Evolutionary conservation across 2,888 invertebrate species (phyloP).

Genomic region (Agrochola litura): DNA sequence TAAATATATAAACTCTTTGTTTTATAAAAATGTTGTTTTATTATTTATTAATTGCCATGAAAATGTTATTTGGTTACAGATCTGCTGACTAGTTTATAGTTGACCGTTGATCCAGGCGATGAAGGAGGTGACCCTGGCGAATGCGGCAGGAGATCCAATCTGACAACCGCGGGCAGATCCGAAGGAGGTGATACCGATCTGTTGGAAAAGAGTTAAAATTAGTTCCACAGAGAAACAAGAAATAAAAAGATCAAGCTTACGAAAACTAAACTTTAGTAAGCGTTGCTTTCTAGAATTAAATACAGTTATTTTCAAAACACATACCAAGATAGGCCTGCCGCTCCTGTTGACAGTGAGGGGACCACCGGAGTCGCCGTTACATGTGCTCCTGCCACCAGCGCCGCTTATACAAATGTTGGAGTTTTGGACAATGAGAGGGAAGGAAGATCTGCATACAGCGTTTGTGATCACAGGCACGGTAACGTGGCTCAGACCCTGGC

Average conservation of each 20-base stretch:
- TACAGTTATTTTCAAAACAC: slow-evolving; percentile 19
- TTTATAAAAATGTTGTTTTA: background rate
- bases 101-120: slow-evolving; percentile 57
- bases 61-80: background rate
- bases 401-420: slow-evolving; percentile 74
- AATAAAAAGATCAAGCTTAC: background rate
- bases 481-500: slow-evolving; percentile 31
- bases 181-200: slow-evolving; percentile 77
- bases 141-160: slow-evolving; percentile 68
- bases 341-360: slow-evolving; percentile 68
- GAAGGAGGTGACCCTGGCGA: slow-evolving; percentile 72
- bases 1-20: background rate
- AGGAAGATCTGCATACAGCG: background rate
- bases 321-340: slow-evolving; percentile 66
- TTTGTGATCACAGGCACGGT: slow-evolving; percentile 33
- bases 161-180: slow-evolving; percentile 71
- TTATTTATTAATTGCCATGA: background rate
- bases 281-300: background rate
- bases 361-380: slow-evolving; percentile 76
- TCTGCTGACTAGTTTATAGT: slow-evolving; percentile 24
- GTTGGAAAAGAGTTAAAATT: slow-evolving; percentile 25
- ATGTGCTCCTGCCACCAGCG: slow-evolving; percentile 65
- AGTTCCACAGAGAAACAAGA: background rate
- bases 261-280: background rate
- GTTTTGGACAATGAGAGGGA: slow-evolving; percentile 56